Evolutionary conservation across 1,140 invertebrate genomes (phyloP).

Genomic region (Drosophila lacertosa): DNA sequence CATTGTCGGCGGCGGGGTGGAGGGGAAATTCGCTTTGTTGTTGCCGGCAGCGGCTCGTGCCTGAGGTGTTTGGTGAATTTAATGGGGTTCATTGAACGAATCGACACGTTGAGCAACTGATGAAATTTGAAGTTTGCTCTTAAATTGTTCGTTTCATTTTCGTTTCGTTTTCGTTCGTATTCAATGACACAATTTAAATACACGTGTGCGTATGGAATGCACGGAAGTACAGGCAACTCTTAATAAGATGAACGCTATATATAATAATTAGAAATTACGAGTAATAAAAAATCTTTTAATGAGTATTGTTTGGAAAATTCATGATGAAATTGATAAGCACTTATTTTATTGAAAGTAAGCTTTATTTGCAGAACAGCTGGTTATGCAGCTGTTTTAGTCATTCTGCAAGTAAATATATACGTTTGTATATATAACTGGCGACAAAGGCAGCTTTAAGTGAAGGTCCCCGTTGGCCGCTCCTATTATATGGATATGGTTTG

Average conservation of each 20-base stretch:
- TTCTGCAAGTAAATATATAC: slow-evolving; percentile 8
- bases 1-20: slow-evolving; percentile 12
- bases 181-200: slow-evolving; percentile 1
- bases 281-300: too few relatives aligned
- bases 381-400: slow-evolving; percentile 19
- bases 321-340: too few relatives aligned
- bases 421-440: background rate
- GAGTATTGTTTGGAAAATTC: too few relatives aligned
- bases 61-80: slow-evolving; percentile 20
- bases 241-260: background rate
- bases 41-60: background rate
- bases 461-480: slow-evolving; percentile 11
- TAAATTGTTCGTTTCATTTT: slow-evolving; percentile 22
- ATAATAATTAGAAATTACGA: too few relatives aligned
- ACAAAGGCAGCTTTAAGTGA: background rate
- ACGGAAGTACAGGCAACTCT: slow-evolving; percentile 5
- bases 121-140: slow-evolving; percentile 42
- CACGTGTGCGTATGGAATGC: slow-evolving; percentile 10
- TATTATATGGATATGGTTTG: slow-evolving; percentile 1
- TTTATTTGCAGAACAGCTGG: slow-evolving; percentile 21
- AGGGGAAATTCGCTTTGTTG: slow-evolving; percentile 10
- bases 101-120: slow-evolving; percentile 15
- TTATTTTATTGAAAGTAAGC: too few relatives aligned
- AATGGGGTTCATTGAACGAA: slow-evolving; percentile 41
- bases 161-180: slow-evolving; percentile 4